phyloP scores from a whole-genome alignment of 2,888 invertebrate genomes.

The Lagria hirta region DNA sequence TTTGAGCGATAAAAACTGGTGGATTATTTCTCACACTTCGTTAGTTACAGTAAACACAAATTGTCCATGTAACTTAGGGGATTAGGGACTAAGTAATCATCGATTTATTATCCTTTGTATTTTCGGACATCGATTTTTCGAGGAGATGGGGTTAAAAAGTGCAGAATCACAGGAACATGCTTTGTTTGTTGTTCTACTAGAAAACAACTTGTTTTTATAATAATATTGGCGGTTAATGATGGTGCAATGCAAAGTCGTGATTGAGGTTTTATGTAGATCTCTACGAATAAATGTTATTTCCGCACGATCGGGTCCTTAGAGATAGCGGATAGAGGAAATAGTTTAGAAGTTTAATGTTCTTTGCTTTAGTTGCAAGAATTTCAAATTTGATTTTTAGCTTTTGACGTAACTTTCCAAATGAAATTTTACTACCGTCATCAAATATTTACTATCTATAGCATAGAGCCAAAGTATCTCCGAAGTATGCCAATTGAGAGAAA shows the following conservation, averaged over 20 bases:
- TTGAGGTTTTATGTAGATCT: slow-evolving; percentile 7
- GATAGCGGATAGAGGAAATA: slow-evolving; percentile 13
- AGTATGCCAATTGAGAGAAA: too few relatives aligned
- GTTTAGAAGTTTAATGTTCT: slow-evolving; percentile 9
- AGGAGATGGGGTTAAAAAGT: slow-evolving; percentile 24
- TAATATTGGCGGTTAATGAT: too few relatives aligned
- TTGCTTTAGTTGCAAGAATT: slow-evolving; percentile 11
- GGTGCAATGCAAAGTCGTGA: slow-evolving; percentile 11
- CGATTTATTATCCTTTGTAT: slow-evolving; percentile 44
- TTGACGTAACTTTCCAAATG: too few relatives aligned
- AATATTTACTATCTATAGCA: too few relatives aligned
- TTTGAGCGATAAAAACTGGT: slow-evolving; percentile 33
- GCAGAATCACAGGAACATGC: slow-evolving; percentile 22
- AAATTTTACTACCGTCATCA: too few relatives aligned
- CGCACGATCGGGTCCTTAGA: slow-evolving; percentile 15
- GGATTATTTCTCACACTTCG: slow-evolving; percentile 51
- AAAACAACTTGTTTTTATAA: too few relatives aligned
- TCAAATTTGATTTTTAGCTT: slow-evolving; percentile 12
- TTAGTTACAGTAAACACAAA: slow-evolving; percentile 51
- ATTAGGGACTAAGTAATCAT: slow-evolving; percentile 39
- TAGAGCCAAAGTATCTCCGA: too few relatives aligned
- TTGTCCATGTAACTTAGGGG: slow-evolving; percentile 44
- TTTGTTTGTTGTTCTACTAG: too few relatives aligned
- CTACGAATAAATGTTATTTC: slow-evolving; percentile 9
- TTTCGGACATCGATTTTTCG: slow-evolving; percentile 20